These are phyloP conservation scores for Sceloporus undulatus DNA, from an alignment of 2,113 vertebrate genomes.

Conservation along the genomic window DNA sequence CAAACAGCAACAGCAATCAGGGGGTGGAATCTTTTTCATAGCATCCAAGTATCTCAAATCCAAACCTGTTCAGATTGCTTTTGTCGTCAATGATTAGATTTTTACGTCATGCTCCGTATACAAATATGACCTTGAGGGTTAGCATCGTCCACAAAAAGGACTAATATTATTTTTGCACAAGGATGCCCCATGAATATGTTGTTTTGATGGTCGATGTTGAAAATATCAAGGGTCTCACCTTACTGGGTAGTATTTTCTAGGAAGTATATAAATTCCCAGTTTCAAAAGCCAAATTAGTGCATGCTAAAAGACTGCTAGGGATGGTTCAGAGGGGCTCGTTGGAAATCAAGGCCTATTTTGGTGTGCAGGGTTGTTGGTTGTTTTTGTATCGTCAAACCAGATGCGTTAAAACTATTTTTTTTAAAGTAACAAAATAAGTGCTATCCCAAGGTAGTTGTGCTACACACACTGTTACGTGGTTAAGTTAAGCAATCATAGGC, in stretches of 20 bases:
- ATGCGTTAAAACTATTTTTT: conserved; percentile 53
- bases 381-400: conserved; percentile 63
- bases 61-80: neutral
- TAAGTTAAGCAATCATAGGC: conserved; percentile 66
- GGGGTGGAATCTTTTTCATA: neutral
- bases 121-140: neutral
- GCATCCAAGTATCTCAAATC: neutral
- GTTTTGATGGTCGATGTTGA: neutral
- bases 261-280: conserved; percentile 50
- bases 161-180: neutral
- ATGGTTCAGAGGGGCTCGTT: conserved; percentile 60
- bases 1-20: neutral
- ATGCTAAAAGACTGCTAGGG: conserved; percentile 64
- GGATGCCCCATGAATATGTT: neutral
- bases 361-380: neutral
- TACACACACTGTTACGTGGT: conserved; percentile 55
- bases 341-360: conserved; percentile 57
- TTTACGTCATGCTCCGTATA: neutral
- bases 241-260: conserved; percentile 63
- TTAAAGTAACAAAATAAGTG: conserved; percentile 1
- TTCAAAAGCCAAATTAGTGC: conserved; percentile 68
- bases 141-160: neutral
- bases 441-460: conserved; percentile 38
- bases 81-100: neutral
- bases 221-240: conserved; percentile 48